A percentile compares a stretch with the other conserved stretches of the same genome.
phyloP scores from a whole-genome alignment of 2,113 vertebrate species.

The Pluvianellus socialis region DNA sequence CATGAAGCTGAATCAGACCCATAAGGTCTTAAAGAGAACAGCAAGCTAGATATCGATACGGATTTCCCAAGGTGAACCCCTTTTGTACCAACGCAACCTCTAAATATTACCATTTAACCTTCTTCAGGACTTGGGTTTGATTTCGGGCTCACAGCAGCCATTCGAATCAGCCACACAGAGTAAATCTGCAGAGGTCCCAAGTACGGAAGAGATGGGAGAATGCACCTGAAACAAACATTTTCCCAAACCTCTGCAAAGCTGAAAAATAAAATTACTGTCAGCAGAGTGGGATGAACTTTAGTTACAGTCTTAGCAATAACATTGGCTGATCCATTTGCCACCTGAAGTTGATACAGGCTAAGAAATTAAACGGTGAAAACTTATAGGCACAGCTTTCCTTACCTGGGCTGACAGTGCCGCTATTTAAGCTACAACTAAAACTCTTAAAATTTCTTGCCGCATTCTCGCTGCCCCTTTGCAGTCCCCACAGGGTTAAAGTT shows the following conservation, averaged over 20 bases:
- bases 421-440: not conserved
- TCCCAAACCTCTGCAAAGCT: not conserved
- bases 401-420: not conserved
- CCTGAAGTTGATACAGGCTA: not conserved
- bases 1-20: not conserved
- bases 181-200: not conserved
- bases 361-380: not conserved
- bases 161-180: not conserved
- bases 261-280: not conserved
- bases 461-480: not conserved
- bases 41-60: not conserved
- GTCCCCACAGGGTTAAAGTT: not conserved
- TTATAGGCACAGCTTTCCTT: not conserved
- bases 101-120: not conserved
- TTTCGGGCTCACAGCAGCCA: not conserved
- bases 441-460: not conserved
- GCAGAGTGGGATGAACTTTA: not conserved
- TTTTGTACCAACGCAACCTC: not conserved
- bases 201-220: not conserved
- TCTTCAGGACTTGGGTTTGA: not conserved
- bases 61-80: constrained; percentile 21
- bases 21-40: constrained; percentile 20
- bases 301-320: not conserved
- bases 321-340: not conserved
- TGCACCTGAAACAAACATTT: not conserved